A percentile compares a stretch with the other conserved stretches of the same genome.
Evolutionary conservation across 2,113 vertebrate genomes (phyloP).

Genomic region (Petrocephalus zakoni): DNA sequence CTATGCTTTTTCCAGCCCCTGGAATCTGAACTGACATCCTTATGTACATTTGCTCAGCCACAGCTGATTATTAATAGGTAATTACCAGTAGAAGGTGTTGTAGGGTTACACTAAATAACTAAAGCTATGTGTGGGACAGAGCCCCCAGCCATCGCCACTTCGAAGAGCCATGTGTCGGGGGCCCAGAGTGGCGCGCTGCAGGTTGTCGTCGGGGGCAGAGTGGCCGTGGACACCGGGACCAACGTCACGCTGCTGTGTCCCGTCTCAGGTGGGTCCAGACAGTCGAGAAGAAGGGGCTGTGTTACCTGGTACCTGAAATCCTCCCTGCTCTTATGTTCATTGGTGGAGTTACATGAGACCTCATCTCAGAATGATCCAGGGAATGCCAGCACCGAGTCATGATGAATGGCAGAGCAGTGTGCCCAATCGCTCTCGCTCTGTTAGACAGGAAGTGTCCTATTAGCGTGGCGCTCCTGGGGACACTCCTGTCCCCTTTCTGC

Average conservation of each 20-base stretch:
- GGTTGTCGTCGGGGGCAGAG: slow-evolving; percentile 57
- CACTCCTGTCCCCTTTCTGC: neutral
- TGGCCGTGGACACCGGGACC: slow-evolving; percentile 52
- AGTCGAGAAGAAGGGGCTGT: neutral
- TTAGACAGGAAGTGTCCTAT: neutral
- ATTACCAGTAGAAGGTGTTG: neutral
- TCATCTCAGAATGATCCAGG: neutral
- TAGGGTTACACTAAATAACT: neutral
- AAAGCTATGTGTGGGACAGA: slow-evolving; percentile 49
- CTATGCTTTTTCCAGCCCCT: neutral
- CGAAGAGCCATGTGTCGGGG: slow-evolving; percentile 60
- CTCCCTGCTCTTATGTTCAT: neutral
- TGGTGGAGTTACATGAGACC: neutral
- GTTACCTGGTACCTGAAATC: neutral
- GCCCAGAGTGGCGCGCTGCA: slow-evolving; percentile 46
- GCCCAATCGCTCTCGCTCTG: slow-evolving; percentile 26
- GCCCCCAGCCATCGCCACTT: slow-evolving; percentile 63
- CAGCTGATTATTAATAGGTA: neutral
- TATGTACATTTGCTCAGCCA: neutral
- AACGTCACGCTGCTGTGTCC: slow-evolving; percentile 73
- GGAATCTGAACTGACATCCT: neutral
- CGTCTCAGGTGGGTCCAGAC: slow-evolving; percentile 63
- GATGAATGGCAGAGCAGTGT: slow-evolving; percentile 31
- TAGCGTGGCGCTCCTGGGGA: neutral
- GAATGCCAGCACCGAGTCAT: slow-evolving; percentile 15